A percentile compares a stretch with the other conserved stretches of the same genome.
These are phyloP conservation scores for Paracyprichromis sp. DNA, from an alignment of 2,113 vertebrate species.

Conservation along the genomic window DNA sequence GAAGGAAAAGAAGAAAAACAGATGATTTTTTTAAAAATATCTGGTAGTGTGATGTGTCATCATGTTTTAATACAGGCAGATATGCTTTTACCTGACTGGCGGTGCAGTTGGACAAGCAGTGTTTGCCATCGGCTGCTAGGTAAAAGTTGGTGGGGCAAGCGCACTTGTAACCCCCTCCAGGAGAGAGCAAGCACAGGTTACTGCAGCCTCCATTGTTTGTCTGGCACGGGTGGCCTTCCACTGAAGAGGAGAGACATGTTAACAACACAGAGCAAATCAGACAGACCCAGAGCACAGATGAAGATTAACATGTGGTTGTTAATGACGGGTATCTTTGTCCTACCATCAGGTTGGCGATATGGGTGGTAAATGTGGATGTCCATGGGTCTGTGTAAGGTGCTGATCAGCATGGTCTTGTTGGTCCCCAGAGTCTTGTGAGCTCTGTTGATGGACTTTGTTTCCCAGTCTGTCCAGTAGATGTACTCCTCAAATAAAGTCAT, in stretches of 20 bases:
- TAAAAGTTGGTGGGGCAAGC: conserved; percentile 98
- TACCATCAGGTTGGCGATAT: conserved; percentile 88
- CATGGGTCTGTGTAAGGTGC: conserved; percentile 91
- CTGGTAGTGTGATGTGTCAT: neutral
- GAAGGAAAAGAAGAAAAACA: neutral
- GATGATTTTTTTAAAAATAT: neutral
- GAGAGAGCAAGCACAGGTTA: conserved; percentile 92
- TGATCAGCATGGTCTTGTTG: conserved; percentile 86
- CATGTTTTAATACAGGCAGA: neutral
- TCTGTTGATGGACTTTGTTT: conserved; percentile 94
- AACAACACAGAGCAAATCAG: neutral
- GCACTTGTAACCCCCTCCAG: conserved; percentile 84
- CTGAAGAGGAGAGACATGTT: conserved; percentile 49
- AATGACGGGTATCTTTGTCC: neutral
- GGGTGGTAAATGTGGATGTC: conserved; percentile 93
- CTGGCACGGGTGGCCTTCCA: conserved; percentile 89
- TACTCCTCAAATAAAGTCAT: conserved; percentile 95
- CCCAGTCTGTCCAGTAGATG: conserved; percentile 98
- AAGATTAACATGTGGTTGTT: neutral
- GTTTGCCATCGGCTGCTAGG: conserved; percentile 83
- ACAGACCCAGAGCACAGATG: neutral
- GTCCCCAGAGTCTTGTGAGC: conserved; percentile 87
- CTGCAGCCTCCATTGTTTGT: conserved; percentile 89
- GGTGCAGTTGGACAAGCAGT: conserved; percentile 95
- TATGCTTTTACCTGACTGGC: conserved; percentile 83